These are phyloP conservation scores for Tribolium madens DNA, from an alignment of 1,140 invertebrate species.

Conservation along the genomic window DNA sequence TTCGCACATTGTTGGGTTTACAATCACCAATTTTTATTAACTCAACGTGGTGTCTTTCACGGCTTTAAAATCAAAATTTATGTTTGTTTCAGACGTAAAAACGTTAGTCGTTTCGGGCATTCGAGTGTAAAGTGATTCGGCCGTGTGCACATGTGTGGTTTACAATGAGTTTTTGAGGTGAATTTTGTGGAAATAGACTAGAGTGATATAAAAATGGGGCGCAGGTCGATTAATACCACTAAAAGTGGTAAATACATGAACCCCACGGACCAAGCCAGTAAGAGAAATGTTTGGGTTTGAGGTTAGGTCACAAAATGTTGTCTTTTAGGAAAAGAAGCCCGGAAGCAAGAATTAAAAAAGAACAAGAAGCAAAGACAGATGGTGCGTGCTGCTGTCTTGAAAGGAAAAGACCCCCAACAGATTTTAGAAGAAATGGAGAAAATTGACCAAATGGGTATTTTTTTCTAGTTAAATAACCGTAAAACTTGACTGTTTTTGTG, in stretches of 20 bases:
- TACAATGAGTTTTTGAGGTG: not conserved
- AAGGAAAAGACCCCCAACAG: slow-evolving; percentile 96
- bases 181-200: not conserved
- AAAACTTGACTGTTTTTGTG: slow-evolving; percentile 39
- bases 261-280: slow-evolving; percentile 97
- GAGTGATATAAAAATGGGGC: slow-evolving; percentile 80
- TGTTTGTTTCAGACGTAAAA: no score
- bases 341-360: slow-evolving; percentile 98
- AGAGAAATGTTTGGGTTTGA: slow-evolving; percentile 65
- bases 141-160: not conserved
- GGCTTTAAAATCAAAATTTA: no score
- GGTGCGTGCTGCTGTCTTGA: slow-evolving; percentile 95
- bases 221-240: slow-evolving; percentile 96
- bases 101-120: no score
- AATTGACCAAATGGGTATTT: slow-evolving; percentile 95
- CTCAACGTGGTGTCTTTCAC: no score
- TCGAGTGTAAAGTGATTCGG: no score
- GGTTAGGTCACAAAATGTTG: slow-evolving; percentile 49
- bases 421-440: slow-evolving; percentile 96
- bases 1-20: no score
- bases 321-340: slow-evolving; percentile 91
- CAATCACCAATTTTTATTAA: no score
- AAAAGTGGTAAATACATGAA: slow-evolving; percentile 99
- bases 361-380: slow-evolving; percentile 97
- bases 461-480: not conserved